Percentiles rank a stretch among this genome's conserved stretches.
These are phyloP conservation scores for Polydrusus cervinus DNA, from an alignment of 2,888 invertebrate species.

Conservation along the genomic window DNA sequence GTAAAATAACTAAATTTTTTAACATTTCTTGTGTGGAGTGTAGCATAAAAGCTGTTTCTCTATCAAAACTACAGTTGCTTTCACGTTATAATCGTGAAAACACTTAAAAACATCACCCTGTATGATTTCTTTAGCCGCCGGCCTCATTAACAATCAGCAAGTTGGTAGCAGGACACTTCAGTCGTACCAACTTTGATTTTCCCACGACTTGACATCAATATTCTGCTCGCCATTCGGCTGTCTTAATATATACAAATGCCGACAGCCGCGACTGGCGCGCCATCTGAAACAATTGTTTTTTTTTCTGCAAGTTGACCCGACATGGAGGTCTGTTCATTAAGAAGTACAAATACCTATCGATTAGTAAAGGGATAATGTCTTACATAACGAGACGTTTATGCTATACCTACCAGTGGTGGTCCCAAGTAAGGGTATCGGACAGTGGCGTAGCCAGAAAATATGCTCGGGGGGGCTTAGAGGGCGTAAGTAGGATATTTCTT, in stretches of 20 bases:
- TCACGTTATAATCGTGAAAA: too few species aligned
- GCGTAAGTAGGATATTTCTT: too few species aligned
- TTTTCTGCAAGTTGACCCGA: background rate
- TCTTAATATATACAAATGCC: conserved; percentile 55
- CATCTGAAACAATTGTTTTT: conserved; percentile 29
- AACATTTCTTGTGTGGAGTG: too few species aligned
- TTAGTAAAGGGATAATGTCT: background rate
- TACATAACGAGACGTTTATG: background rate
- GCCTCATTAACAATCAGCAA: conserved; percentile 42
- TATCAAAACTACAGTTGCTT: too few species aligned
- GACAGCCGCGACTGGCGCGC: conserved; percentile 24
- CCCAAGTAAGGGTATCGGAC: too few species aligned
- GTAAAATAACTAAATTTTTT: too few species aligned
- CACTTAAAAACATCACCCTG: conserved; percentile 34
- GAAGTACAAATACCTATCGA: background rate
- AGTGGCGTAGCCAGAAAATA: too few species aligned
- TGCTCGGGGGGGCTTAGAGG: too few species aligned
- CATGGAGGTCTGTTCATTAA: conserved; percentile 19
- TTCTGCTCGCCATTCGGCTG: conserved; percentile 50
- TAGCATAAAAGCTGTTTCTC: too few species aligned
- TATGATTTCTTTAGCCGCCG: conserved; percentile 21
- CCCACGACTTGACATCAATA: conserved; percentile 57
- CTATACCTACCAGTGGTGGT: too few species aligned
- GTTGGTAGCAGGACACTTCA: conserved; percentile 8
- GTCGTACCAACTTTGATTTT: conserved; percentile 49